Conservation (phyloP, 2,113 vertebrate species). For the Polypterus bichir region DNA sequence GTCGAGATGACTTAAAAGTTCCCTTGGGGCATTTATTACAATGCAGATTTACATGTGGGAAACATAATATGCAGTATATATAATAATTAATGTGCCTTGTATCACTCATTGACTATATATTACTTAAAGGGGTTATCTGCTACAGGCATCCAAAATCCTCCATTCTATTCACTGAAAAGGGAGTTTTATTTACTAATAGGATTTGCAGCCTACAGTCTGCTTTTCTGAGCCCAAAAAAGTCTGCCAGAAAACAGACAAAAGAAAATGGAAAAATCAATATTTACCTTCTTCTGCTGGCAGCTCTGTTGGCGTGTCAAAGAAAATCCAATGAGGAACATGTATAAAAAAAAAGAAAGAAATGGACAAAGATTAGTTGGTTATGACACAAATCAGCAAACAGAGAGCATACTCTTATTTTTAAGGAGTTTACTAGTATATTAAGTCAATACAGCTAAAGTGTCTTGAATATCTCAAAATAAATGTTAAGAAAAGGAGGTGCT, state of each 20-base stretch:
- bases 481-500: no score
- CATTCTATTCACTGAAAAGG: not conserved
- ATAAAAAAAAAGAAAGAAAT: constrained; percentile 11
- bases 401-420: no score
- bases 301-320: constrained; percentile 38
- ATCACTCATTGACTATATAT: not conserved
- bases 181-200: constrained; percentile 18
- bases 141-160: not conserved
- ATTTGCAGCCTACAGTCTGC: constrained; percentile 20
- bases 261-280: constrained; percentile 48
- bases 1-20: no score
- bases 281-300: constrained; percentile 70
- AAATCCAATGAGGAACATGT: constrained; percentile 25
- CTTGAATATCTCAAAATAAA: no score
- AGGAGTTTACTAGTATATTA: no score
- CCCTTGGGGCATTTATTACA: not conserved
- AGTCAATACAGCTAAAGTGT: no score
- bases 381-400: no score
- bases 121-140: not conserved
- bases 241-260: constrained; percentile 23
- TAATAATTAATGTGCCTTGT: not conserved
- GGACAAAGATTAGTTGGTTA: constrained; percentile 22
- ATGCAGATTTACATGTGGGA: not conserved
- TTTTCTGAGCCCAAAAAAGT: constrained; percentile 20
- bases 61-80: not conserved